Conservation (phyloP, 2,797 vertebrate species). For the Galago senegalensis region DNA sequence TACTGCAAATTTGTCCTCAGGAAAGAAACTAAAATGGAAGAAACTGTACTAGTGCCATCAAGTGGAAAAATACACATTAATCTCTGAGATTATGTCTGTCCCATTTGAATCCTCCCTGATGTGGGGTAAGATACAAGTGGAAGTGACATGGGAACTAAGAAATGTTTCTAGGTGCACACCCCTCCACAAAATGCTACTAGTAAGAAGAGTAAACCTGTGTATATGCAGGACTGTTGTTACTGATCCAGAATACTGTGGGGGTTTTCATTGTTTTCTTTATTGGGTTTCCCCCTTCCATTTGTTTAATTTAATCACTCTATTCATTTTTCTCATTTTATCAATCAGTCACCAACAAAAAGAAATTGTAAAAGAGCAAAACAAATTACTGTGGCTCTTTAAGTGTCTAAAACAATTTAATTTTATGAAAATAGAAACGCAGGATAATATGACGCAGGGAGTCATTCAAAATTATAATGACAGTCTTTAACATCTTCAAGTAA, state of each 20-base stretch:
- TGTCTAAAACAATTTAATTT: slow-evolving; percentile 20
- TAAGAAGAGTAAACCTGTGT: slow-evolving; percentile 7
- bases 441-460: not conserved
- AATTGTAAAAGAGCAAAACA: slow-evolving; percentile 28
- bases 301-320: slow-evolving; percentile 8
- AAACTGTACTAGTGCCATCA: not conserved
- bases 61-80: slow-evolving; percentile 34
- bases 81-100: not conserved
- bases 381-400: slow-evolving; percentile 8
- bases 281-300: not conserved
- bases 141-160: not conserved
- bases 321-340: slow-evolving; percentile 60
- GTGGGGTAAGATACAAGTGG: not conserved
- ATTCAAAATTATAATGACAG: slow-evolving; percentile 15
- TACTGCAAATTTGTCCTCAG: slow-evolving; percentile 34
- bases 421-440: not conserved
- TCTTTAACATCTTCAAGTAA: slow-evolving; percentile 43
- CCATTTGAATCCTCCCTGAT: slow-evolving; percentile 1
- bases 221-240: not conserved
- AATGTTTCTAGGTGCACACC: not conserved
- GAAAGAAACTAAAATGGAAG: slow-evolving; percentile 48
- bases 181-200: slow-evolving; percentile 35
- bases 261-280: slow-evolving; percentile 20
- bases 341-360: slow-evolving; percentile 62
- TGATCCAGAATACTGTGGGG: not conserved